These are phyloP conservation scores for Tachysurus vachellii DNA, from an alignment of 2,113 vertebrate species.

Conservation along the genomic window DNA sequence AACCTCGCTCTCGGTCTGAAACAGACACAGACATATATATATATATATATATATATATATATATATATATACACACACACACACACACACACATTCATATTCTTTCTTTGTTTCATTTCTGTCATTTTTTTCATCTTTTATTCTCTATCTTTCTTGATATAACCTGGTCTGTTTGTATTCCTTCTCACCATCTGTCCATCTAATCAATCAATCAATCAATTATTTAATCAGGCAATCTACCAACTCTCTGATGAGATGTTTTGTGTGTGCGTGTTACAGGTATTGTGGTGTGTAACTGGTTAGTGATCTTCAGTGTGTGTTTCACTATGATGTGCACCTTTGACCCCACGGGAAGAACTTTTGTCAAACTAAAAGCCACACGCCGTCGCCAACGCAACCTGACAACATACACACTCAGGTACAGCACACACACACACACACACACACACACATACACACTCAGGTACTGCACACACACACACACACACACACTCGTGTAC, in stretches of 20 bases:
- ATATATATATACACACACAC: no score
- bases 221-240: background rate
- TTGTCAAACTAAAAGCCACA: conserved; percentile 95
- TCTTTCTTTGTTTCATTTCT: background rate
- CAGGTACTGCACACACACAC: no score
- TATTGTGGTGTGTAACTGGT: conserved; percentile 98
- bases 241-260: background rate
- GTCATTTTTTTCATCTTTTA: background rate
- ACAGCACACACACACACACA: background rate
- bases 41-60: background rate
- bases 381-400: conserved; percentile 94
- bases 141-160: background rate
- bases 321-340: conserved; percentile 97
- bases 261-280: conserved; percentile 69
- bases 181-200: background rate
- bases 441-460: background rate
- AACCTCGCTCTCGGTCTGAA: conserved; percentile 92
- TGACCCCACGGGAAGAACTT: conserved; percentile 94
- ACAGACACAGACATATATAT: background rate
- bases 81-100: background rate
- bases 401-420: conserved; percentile 93
- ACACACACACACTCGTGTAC: no score
- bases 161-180: background rate
- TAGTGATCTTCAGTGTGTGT: conserved; percentile 95
- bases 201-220: background rate